Base-by-base conservation (phyloP, 37 sponge, comb jelly and placozoan species). In the Eunapius fragilis region DNA sequence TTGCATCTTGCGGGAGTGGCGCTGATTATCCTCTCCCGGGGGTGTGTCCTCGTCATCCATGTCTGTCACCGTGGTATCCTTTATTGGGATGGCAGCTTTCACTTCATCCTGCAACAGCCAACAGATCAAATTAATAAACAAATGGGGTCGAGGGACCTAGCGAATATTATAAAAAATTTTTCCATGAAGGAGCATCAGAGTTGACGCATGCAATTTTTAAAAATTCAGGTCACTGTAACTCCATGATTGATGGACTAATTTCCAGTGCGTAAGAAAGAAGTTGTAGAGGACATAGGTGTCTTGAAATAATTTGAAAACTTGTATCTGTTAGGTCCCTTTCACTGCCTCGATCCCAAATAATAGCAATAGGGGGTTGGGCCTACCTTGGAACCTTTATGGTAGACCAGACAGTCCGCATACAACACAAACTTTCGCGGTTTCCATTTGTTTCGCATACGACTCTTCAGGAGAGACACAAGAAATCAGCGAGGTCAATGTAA, bases 361-460 rank as follows among this genome's bases (percentile, higher is more conserved):
- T 6, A 70, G 12, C 26, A 30, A 70, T 28, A 70, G 12, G 4
- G 71, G 28, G 12, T 12, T 7, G 34, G 3, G 11, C 35, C 12
- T 7, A 88, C 92, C 86, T 92, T 92, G 37, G 92, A 88, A 0
- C 87, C 89, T 78, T 72, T 85, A 67, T 75, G 86, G 80, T 85
- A 93, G 30, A 25, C 48, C 2, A 93, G 37, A 23, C 79, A 26
- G 2, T 93, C 85, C 70, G 85, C 88, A 36, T 17, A 72, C 0
- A 93, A 83, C 11, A 93, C 89, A 83, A 93, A 93, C 67, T 71
- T 86, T 28, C 93, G 38, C 31, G 85, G 76, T 58, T 89, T 93
- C 93, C 93, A 93, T 31, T 77, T 77, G 24, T 79, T 73, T 69
- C 81, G 34, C 32, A 83, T 28, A 11, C 86, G 75, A 69, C 80